Percentiles rank a stretch among this genome's conserved stretches.
Conservation (phyloP, 2,113 vertebrate species). For the Perccottus glenii region DNA sequence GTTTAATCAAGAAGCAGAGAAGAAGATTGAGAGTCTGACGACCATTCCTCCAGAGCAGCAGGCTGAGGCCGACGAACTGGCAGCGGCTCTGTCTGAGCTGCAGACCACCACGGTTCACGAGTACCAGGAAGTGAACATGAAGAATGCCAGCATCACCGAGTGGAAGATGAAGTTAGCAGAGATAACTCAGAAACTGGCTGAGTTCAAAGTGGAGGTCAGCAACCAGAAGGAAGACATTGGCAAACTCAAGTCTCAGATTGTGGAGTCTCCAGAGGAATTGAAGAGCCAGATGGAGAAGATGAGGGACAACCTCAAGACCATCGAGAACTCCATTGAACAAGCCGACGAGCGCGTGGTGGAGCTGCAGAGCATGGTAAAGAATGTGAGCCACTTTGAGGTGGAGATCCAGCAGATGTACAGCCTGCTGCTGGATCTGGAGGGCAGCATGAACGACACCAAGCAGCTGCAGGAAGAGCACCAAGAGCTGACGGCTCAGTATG, state of each 20-base stretch:
- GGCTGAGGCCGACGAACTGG: constrained; percentile 88
- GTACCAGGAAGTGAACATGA: constrained; percentile 82
- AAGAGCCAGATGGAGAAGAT: constrained; percentile 88
- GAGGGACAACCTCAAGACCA: constrained; percentile 86
- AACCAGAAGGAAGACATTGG: constrained; percentile 86
- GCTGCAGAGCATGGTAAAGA: constrained; percentile 75
- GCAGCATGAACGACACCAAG: constrained; percentile 72
- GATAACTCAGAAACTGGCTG: constrained; percentile 84
- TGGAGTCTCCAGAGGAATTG: constrained; percentile 91
- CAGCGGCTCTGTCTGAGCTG: constrained; percentile 82
- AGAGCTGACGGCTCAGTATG: constrained; percentile 52
- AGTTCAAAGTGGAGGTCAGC: constrained; percentile 81
- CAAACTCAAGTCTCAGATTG: constrained; percentile 88
- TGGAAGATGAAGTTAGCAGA: constrained; percentile 85
- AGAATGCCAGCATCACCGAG: constrained; percentile 83
- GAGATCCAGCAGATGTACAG: constrained; percentile 69
- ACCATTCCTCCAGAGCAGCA: constrained; percentile 90
- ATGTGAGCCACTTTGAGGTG: constrained; percentile 47
- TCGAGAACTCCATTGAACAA: constrained; percentile 82
- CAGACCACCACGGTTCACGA: constrained; percentile 81
- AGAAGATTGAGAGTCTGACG: constrained; percentile 85
- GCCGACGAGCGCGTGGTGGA: constrained; percentile 71
- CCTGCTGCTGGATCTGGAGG: constrained; percentile 79
- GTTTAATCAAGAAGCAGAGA: constrained; percentile 78
- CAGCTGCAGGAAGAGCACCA: constrained; percentile 72